Conservation (phyloP, 2,797 vertebrate genomes). For the Glossophaga mutica region DNA sequence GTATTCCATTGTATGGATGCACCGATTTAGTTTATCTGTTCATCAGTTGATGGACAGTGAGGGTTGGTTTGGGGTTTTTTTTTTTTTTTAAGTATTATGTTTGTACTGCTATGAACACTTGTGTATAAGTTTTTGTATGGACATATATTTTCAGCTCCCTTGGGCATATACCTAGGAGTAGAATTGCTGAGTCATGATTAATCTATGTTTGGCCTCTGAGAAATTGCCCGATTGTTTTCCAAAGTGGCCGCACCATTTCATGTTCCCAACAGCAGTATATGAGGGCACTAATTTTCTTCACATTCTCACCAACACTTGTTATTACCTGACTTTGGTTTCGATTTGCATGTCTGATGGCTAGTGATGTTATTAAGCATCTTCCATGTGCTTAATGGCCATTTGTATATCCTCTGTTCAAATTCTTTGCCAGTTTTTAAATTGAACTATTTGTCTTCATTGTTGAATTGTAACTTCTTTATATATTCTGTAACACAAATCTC, state of each 20-base stretch:
- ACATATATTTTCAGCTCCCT: background rate
- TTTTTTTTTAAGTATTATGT: background rate
- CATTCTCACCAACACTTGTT: background rate
- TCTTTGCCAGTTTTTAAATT: background rate
- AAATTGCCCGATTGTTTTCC: background rate
- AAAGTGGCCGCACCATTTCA: background rate
- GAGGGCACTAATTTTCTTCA: background rate
- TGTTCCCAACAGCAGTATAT: background rate
- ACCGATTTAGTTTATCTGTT: background rate
- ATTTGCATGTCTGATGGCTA: background rate
- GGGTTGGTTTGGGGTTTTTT: too few relatives aligned
- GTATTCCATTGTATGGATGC: background rate
- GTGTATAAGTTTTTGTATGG: background rate
- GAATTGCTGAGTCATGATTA: background rate
- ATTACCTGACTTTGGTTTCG: background rate
- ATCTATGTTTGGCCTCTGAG: background rate
- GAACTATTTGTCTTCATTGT: background rate
- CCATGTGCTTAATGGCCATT: background rate
- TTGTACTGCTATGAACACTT: background rate
- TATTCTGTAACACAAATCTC: background rate
- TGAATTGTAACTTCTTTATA: conserved; percentile 15
- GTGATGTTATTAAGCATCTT: background rate
- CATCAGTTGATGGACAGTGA: background rate
- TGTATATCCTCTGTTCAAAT: background rate
- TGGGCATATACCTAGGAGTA: background rate